These are phyloP conservation scores for Aurelia coerulea DNA, from an alignment of 30 jellyfish, hydroid and myxozoan species.

Conservation along the genomic window DNA sequence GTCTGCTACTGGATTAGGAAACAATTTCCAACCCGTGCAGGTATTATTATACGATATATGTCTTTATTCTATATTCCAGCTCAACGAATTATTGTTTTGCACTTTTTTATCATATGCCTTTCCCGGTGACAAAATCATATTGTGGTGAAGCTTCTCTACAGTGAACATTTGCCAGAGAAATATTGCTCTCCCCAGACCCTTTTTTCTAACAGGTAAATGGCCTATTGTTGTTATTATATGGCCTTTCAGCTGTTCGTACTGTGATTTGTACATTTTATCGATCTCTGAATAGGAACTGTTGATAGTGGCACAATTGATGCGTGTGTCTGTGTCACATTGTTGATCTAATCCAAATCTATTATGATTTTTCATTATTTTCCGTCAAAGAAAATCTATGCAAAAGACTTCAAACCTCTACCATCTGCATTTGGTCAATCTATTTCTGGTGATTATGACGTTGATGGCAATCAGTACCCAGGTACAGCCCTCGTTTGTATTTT, in stretches of 20 bases:
- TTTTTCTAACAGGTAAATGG: too few relatives aligned
- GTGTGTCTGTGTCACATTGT: not conserved
- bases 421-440: conserved; percentile 56
- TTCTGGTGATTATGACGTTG: conserved; percentile 65
- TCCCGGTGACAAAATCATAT: too few relatives aligned
- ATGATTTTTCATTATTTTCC: not conserved
- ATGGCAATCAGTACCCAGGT: conserved; percentile 63
- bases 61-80: not conserved
- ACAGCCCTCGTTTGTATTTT: too few relatives aligned
- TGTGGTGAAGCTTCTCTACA: too few relatives aligned
- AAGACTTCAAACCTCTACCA: conserved; percentile 21
- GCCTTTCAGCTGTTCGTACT: too few relatives aligned
- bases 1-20: conserved; percentile 55
- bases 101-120: not conserved
- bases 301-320: too few relatives aligned
- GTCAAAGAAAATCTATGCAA: conserved; percentile 41
- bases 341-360: not conserved
- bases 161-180: too few relatives aligned
- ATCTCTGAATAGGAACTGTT: too few relatives aligned
- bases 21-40: conserved; percentile 60
- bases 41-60: not conserved
- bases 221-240: too few relatives aligned
- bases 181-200: too few relatives aligned
- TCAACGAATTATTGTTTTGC: not conserved
- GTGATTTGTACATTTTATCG: too few relatives aligned